These are phyloP conservation scores for Venturia canescens DNA, from an alignment of 1,140 invertebrate genomes.

Conservation along the genomic window DNA sequence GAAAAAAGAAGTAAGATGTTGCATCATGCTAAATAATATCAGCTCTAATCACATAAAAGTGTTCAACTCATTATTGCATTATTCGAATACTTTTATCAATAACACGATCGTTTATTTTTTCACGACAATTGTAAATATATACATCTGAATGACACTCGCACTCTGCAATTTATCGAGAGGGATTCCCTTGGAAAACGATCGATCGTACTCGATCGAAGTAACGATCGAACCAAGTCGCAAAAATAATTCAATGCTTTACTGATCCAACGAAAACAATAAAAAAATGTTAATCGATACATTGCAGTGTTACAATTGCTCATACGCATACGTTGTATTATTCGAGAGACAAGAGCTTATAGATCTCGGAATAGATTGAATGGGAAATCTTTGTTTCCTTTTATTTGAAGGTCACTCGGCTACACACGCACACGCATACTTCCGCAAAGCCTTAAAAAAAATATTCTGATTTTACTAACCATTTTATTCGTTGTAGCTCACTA, in stretches of 20 bases:
- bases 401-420: background rate
- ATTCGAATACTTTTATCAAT: constrained; percentile 29
- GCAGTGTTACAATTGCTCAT: constrained; percentile 37
- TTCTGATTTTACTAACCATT: background rate
- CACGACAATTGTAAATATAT: constrained; percentile 1
- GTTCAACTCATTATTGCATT: constrained; percentile 43
- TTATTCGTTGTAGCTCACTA: background rate
- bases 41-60: constrained; percentile 52
- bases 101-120: constrained; percentile 42
- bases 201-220: background rate
- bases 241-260: too few relatives aligned
- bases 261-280: too few relatives aligned
- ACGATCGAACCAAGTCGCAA: background rate
- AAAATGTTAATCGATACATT: constrained; percentile 45
- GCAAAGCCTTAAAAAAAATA: background rate
- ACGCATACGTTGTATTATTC: constrained; percentile 44
- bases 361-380: background rate
- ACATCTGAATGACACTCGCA: background rate
- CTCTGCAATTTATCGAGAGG: constrained; percentile 10
- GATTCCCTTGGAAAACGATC: background rate
- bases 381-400: background rate
- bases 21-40: constrained; percentile 75
- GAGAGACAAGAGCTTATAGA: constrained; percentile 45
- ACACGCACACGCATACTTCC: background rate
- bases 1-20: constrained; percentile 95